Conservation (phyloP, 1,140 invertebrate species). For the Adelges cooleyi region DNA sequence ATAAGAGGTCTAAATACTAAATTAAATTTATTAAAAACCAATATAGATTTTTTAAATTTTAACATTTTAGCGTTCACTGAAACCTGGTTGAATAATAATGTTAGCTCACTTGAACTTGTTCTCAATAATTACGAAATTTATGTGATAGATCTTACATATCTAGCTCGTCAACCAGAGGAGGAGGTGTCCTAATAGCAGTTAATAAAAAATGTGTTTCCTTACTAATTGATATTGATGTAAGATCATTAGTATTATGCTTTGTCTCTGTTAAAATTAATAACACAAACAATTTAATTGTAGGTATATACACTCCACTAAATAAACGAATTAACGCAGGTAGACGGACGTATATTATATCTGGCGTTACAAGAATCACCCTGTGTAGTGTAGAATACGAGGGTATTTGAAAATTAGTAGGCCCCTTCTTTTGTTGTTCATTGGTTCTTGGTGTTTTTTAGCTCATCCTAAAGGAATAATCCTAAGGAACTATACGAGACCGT, state of each 20-base stretch:
- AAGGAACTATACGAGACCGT: too few relatives aligned
- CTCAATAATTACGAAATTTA: background rate
- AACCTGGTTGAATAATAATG: background rate
- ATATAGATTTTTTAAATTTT: background rate
- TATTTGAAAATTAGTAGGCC: too few relatives aligned
- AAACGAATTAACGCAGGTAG: too few relatives aligned
- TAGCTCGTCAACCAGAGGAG: background rate
- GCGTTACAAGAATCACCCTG: too few relatives aligned
- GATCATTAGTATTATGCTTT: background rate
- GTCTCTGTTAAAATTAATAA: background rate
- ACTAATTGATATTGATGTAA: background rate
- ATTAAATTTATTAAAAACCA: conserved; percentile 2
- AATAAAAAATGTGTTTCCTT: too few relatives aligned
- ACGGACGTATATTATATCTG: too few relatives aligned
- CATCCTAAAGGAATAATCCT: too few relatives aligned
- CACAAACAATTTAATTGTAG: background rate
- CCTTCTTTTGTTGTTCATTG: too few relatives aligned
- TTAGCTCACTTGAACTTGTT: background rate
- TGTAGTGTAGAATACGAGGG: too few relatives aligned
- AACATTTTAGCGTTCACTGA: conserved; percentile 6
- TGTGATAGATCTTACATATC: background rate
- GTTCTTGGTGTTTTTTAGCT: too few relatives aligned
- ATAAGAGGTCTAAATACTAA: conserved; percentile 1
- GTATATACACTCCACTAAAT: too few relatives aligned
- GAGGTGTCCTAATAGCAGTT: background rate